These are phyloP conservation scores for Catagonus wagneri DNA, from an alignment of 2,113 vertebrate species.

Conservation along the genomic window DNA sequence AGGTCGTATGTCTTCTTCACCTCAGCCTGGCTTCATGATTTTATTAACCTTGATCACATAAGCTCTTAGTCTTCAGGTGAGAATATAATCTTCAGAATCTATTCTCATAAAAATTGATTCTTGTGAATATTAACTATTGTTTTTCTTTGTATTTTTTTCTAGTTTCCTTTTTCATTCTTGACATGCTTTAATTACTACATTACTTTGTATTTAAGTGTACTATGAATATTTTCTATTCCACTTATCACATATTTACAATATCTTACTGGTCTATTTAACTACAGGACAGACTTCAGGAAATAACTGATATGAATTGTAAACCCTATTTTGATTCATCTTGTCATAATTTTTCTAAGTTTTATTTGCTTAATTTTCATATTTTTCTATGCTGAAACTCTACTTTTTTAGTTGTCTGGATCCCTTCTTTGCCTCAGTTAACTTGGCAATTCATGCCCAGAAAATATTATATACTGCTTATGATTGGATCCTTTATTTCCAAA, in stretches of 20 bases:
- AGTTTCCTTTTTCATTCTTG: not conserved
- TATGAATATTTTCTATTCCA: not conserved
- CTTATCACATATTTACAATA: not conserved
- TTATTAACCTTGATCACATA: not conserved
- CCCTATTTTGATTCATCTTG: not conserved
- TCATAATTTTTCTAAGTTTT: not conserved
- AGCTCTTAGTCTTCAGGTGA: not conserved
- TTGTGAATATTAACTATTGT: not conserved
- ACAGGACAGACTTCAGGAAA: not conserved
- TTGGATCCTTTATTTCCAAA: not conserved
- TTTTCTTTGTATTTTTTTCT: not conserved
- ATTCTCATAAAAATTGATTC: conserved; percentile 17
- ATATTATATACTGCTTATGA: not conserved
- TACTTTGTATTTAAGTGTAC: not conserved
- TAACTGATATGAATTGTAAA: not conserved
- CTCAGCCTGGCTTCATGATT: not conserved
- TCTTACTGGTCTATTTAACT: not conserved
- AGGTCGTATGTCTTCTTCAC: not conserved
- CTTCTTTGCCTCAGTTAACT: conserved; percentile 34
- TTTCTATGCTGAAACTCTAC: not conserved
- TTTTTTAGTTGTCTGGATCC: not conserved
- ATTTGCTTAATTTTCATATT: not conserved
- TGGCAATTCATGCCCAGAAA: not conserved
- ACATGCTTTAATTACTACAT: not conserved
- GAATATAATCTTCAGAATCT: not conserved